Percentiles rank a stretch among this genome's conserved stretches.
phyloP scores from a whole-genome alignment of 2,797 vertebrate genomes.

The Stomatorhinus walkeri region DNA sequence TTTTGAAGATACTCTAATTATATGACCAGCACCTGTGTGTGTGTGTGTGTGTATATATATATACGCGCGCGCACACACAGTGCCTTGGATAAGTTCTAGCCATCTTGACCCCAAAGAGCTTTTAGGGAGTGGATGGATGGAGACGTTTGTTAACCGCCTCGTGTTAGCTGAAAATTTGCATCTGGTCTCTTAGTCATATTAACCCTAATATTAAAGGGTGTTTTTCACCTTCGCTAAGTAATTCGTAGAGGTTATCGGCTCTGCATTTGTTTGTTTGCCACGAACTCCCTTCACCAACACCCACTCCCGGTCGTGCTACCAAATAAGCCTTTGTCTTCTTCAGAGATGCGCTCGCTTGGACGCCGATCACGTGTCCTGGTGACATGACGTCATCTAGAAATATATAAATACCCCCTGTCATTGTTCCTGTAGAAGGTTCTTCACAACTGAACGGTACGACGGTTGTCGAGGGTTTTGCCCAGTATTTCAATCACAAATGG shows the following conservation, averaged over 20 bases:
- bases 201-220: background rate
- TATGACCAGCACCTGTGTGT: too few relatives aligned
- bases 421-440: background rate
- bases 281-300: background rate
- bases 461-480: slow-evolving; percentile 28
- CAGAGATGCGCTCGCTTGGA: background rate
- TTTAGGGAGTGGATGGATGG: background rate
- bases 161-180: background rate
- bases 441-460: background rate
- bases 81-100: too few relatives aligned
- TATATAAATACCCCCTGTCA: slow-evolving; percentile 23
- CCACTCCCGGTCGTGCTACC: background rate
- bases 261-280: background rate
- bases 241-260: background rate
- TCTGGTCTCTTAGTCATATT: background rate
- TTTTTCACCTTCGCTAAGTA: background rate
- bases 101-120: too few relatives aligned
- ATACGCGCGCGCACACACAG: too few relatives aligned
- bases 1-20: too few relatives aligned
- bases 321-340: background rate
- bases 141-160: background rate
- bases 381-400: background rate
- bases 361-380: background rate
- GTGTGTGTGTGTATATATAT: too few relatives aligned
- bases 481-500: slow-evolving; percentile 53